Conservation (phyloP, 1,140 invertebrate genomes). For the Zaprionus ornatus region DNA sequence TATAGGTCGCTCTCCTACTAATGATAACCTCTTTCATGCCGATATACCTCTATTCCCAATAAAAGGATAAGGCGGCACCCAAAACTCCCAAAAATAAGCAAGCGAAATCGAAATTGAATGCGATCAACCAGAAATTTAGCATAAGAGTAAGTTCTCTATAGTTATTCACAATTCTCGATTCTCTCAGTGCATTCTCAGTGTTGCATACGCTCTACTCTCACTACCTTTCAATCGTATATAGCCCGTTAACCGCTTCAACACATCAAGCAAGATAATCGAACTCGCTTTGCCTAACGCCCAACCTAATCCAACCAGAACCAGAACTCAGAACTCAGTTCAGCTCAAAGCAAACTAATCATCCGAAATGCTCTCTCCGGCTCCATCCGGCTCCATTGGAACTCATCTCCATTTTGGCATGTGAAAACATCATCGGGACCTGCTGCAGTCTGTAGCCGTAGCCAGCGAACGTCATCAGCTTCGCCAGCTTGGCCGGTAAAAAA, state of each 20-base stretch:
- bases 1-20: not conserved
- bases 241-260: constrained; percentile 43
- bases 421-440: constrained; percentile 24
- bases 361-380: constrained; percentile 17
- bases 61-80: constrained; percentile 52
- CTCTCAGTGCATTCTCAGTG: constrained; percentile 37
- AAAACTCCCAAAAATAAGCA: constrained; percentile 33
- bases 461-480: constrained; percentile 19
- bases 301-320: constrained; percentile 13
- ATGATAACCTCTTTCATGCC: not conserved
- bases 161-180: constrained; percentile 6
- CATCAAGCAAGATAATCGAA: constrained; percentile 45
- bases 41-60: not conserved
- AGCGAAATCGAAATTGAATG: constrained; percentile 57
- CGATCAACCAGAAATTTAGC: constrained; percentile 60
- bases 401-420: constrained; percentile 45
- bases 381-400: constrained; percentile 30
- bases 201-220: constrained; percentile 31
- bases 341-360: constrained; percentile 46
- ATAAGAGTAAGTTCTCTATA: constrained; percentile 64
- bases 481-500: constrained; percentile 22
- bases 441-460: not conserved
- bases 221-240: constrained; percentile 9
- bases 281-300: constrained; percentile 7
- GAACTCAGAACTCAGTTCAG: not conserved